These are phyloP conservation scores for Mythimna vitellina DNA, from an alignment of 2,888 invertebrate genomes.

Conservation along the genomic window DNA sequence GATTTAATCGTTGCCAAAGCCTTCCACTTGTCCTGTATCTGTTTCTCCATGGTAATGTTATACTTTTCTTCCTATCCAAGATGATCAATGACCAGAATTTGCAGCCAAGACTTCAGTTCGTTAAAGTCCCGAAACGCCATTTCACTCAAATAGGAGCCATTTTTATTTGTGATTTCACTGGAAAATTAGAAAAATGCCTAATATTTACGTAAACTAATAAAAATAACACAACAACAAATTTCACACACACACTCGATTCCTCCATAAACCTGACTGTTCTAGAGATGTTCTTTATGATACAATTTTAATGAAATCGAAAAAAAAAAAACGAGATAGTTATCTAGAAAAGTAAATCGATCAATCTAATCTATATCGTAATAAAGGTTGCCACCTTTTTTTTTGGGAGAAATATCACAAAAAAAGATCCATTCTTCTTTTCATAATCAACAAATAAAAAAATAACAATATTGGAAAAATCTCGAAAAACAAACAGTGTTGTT, in stretches of 20 bases:
- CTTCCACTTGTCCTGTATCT: slow-evolving; percentile 83
- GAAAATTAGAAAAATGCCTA: slow-evolving; percentile 11
- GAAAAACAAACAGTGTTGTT: too few relatives aligned
- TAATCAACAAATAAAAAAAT: too few relatives aligned
- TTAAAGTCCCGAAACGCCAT: slow-evolving; percentile 75
- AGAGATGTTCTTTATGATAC: slow-evolving; percentile 11
- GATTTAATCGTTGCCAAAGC: slow-evolving; percentile 85
- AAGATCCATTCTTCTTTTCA: too few relatives aligned
- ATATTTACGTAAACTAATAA: slow-evolving; percentile 27
- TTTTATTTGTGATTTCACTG: slow-evolving; percentile 28
- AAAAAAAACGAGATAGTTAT: not conserved
- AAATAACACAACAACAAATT: slow-evolving; percentile 43
- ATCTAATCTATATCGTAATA: too few relatives aligned
- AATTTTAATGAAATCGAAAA: not conserved
- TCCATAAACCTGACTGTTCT: slow-evolving; percentile 19
- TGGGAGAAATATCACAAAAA: too few relatives aligned
- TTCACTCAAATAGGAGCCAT: slow-evolving; percentile 67
- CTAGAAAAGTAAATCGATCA: not conserved
- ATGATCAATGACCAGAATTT: slow-evolving; percentile 66
- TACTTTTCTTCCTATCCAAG: slow-evolving; percentile 21
- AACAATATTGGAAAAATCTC: too few relatives aligned
- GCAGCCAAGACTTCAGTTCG: slow-evolving; percentile 79
- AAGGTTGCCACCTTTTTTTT: too few relatives aligned
- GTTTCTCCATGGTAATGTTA: slow-evolving; percentile 76
- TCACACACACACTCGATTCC: slow-evolving; percentile 24